Evolutionary conservation across 2,888 invertebrate species (phyloP), one percentile per base, ranked within the genome.

Genomic region (Agonum fuliginosum): DNA sequence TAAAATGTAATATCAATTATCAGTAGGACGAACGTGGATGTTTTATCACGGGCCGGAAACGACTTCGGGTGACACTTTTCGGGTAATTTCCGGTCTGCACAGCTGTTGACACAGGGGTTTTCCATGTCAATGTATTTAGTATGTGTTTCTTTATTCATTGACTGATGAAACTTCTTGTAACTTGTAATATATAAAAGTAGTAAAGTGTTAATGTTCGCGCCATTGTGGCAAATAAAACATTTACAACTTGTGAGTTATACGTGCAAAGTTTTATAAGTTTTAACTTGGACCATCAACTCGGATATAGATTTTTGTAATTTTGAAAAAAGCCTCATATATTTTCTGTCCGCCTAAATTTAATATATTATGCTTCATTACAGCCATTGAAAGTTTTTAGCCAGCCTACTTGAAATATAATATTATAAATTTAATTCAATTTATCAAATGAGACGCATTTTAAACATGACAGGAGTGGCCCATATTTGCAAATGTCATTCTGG

Each of bases 1-100:
- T 54, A 54, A 54, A 54, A 54, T 54, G 54, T 54, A 54, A 54
- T 54, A 54, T 54, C 54, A 24, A 20, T 51, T 51, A 37, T 37
- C 37, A 51, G 22, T 8, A 51, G 54, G 8, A 51, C 51, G 12
- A 51, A 54, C 22, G 54, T 12, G n/a, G 12, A 22, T 54, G 22
- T 24, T 22, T 22, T n/a, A n/a, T 24, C 48, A 10, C 8, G 20
- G 0, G 24, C 8, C 54, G 54, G 54, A 54, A 54, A 54, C 24
- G 24, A 24, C 54, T 12, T 3, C 22, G 54, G 24, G 54, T 12
- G 54, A 54, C 54, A 54, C 20, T 54, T 54, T 54, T 54, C 24
- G 22, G 54, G 54, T 54, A 54, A 54, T 54, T 54, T 54, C 54
- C 54, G 54, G 54, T 1, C 12, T 24, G 54, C 22, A 5, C 22